A percentile compares a stretch with the other conserved stretches of the same genome.
These are phyloP conservation scores for Crotalus helleri DNA, from an alignment of 2,113 vertebrate genomes.

Conservation along the genomic window DNA sequence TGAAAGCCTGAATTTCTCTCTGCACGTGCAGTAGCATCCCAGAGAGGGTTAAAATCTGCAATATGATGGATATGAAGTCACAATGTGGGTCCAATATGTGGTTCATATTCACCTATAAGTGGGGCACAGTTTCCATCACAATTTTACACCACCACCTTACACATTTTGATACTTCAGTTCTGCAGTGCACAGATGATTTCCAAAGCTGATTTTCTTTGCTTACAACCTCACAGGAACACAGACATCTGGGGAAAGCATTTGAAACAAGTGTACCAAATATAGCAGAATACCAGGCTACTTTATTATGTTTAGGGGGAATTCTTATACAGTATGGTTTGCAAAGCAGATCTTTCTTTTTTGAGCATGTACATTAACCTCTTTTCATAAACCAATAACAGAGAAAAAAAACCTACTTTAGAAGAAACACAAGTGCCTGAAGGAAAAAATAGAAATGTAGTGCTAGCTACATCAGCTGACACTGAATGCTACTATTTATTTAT, in stretches of 20 bases:
- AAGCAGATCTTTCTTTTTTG: neutral
- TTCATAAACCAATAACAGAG: neutral
- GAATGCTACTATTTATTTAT: neutral
- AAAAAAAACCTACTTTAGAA: neutral
- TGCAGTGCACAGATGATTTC: neutral
- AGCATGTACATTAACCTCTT: neutral
- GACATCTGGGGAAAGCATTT: neutral
- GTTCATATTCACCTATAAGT: neutral
- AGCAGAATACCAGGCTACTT: neutral
- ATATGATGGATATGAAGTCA: neutral
- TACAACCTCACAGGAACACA: neutral
- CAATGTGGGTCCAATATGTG: neutral
- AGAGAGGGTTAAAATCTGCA: neutral
- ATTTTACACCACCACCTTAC: neutral
- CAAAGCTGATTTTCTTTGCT: neutral
- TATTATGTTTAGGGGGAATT: neutral
- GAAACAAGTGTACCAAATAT: neutral
- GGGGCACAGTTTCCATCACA: neutral
- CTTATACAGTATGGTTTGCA: neutral
- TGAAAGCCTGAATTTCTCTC: neutral
- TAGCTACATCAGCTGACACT: neutral
- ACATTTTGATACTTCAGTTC: neutral
- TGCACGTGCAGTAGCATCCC: neutral
- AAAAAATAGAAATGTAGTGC: neutral
- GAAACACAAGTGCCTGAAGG: neutral